phyloP scores from a whole-genome alignment of 2,888 invertebrate species.

The Nomada fabriciana region DNA sequence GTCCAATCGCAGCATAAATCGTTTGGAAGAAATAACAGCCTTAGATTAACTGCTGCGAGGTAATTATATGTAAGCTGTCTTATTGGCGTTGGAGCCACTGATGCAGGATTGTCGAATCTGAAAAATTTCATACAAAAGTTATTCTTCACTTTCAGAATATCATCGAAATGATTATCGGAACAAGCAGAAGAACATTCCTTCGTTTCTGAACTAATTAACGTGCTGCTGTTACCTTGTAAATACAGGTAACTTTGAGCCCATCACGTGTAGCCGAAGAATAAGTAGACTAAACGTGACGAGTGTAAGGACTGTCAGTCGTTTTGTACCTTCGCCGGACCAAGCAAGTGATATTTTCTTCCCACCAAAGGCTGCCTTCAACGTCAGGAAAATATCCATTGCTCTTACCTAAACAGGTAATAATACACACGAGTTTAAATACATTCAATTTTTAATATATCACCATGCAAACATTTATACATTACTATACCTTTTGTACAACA shows the following conservation, averaged over 20 bases:
- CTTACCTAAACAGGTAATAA: slow-evolving; percentile 74
- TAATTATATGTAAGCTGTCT: slow-evolving; percentile 97
- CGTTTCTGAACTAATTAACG: not conserved
- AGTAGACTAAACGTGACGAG: slow-evolving; percentile 92
- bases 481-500: slow-evolving; percentile 93
- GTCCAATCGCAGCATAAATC: slow-evolving; percentile 99
- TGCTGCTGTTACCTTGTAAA: slow-evolving; percentile 90
- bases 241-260: slow-evolving; percentile 98
- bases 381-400: slow-evolving; percentile 84
- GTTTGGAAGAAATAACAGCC: slow-evolving; percentile 95
- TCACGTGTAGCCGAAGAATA: slow-evolving; percentile 94
- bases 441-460: not conserved
- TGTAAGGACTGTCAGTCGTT: slow-evolving; percentile 92
- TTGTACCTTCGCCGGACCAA: slow-evolving; percentile 89
- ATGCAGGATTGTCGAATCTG: slow-evolving; percentile 98
- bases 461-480: not conserved
- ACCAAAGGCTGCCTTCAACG: slow-evolving; percentile 85
- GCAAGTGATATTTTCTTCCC: slow-evolving; percentile 84
- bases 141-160: not conserved
- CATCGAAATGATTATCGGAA: not conserved
- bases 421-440: not conserved
- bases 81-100: slow-evolving; percentile 92
- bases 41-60: slow-evolving; percentile 94
- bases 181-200: not conserved
- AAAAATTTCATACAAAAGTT: slow-evolving; percentile 37